These are phyloP conservation scores for Chlorodrepanis virens DNA, from an alignment of 2,113 vertebrate species.

Conservation along the genomic window DNA sequence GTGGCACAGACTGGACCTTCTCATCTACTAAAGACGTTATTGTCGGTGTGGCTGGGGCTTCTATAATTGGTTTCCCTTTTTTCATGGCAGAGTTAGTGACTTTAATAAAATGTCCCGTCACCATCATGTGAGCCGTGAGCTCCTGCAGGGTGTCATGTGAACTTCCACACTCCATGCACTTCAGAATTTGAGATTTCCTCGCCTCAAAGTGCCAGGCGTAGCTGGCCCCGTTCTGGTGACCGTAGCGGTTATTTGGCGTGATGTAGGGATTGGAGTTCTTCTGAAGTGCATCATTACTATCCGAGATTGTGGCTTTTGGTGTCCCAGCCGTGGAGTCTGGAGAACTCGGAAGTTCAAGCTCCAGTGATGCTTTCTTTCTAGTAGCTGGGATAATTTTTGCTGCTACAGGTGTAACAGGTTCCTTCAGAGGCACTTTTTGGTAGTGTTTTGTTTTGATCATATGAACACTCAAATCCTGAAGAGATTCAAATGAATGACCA, in stretches of 20 bases:
- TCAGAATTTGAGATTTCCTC: slow-evolving; percentile 96
- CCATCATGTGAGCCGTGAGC: slow-evolving; percentile 99
- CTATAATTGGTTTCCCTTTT: slow-evolving; percentile 94
- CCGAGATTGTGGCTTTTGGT: slow-evolving; percentile 82
- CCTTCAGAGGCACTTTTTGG: slow-evolving; percentile 99
- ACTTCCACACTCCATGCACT: slow-evolving; percentile 99
- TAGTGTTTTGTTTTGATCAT: slow-evolving; percentile 99
- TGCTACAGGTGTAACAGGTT: slow-evolving; percentile 94
- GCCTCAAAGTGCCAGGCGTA: slow-evolving; percentile 99
- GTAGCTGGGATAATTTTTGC: slow-evolving; percentile 93
- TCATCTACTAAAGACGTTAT: slow-evolving; percentile 81
- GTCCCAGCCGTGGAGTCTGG: slow-evolving; percentile 92
- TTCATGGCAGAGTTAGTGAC: slow-evolving; percentile 98
- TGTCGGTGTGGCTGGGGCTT: slow-evolving; percentile 77
- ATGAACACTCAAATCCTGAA: slow-evolving; percentile 97
- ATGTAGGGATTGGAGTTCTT: slow-evolving; percentile 94
- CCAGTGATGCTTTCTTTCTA: slow-evolving; percentile 88
- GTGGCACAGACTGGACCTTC: slow-evolving; percentile 94
- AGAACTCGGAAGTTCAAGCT: slow-evolving; percentile 93
- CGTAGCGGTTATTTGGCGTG: slow-evolving; percentile 95
- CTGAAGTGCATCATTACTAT: slow-evolving; percentile 84
- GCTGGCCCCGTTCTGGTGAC: slow-evolving; percentile 98
- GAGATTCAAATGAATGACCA: slow-evolving; percentile 98
- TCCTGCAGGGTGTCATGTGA: slow-evolving; percentile 97
- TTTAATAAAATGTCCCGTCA: slow-evolving; percentile 98